Base-by-base conservation (phyloP, 2,113 vertebrate species). In the Osmerus eperlanus region DNA sequence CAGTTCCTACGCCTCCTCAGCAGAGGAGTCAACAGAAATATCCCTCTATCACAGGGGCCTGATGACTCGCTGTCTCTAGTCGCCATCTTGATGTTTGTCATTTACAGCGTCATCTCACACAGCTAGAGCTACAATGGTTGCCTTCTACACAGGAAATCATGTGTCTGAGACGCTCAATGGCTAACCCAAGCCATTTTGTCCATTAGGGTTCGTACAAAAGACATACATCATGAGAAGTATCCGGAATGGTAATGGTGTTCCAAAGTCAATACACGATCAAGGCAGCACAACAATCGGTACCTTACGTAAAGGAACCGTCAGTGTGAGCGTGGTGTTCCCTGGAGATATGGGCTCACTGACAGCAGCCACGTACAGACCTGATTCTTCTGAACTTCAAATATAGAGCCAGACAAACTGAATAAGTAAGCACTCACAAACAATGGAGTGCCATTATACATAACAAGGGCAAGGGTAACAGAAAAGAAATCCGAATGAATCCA, bases 371-470 rank as follows among this genome's bases (percentile, higher is more conserved):
- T 72, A 61, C 53, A 51, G 66, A n/a, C 65, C 21, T 56, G 63
- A 74, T 73, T 74, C 58, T 28, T 29, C 63, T 47, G 58, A 47
- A 74, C 68, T 70, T 77, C 69, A 70, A 64, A 72, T 23, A 47
- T 65, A 67, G 77, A 55, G 28, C 28, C 51, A 12, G 62, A 76
- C 62, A 70, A 72, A 70, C 65, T 16, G 62, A 71, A 74, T 74
- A 53, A 69, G 66, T 69, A 62, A 75, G 69, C 29, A 65, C 64
- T 41, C 62, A 23, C 62, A 73, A 81, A 75, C 72, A 70, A 56
- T 36, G 14, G 47, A 25, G 67, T 62, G 63, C 51, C 13, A n/a
- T 29, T 29, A 23, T 41, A 70, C 61, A 66, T 63, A 58, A 19
- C 8, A 53, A 32, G 18, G 21, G 28, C 18, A 67, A 72, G 68